These are phyloP conservation scores for Anableps anableps DNA, from an alignment of 2,797 vertebrate species.

Conservation along the genomic window DNA sequence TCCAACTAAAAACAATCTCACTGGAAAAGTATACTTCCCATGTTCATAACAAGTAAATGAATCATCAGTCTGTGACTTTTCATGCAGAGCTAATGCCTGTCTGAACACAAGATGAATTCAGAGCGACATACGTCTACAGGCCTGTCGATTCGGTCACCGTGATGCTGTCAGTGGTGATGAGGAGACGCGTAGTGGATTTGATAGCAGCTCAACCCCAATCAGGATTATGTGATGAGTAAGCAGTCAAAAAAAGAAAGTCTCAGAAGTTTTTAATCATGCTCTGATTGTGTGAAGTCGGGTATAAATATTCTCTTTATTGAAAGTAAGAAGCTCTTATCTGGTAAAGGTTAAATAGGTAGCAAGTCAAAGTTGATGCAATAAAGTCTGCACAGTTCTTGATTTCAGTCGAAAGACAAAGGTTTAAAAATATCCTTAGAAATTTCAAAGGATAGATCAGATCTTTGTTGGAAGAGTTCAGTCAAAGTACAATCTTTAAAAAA, in stretches of 20 bases:
- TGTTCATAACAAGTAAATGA: background rate
- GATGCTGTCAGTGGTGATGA: slow-evolving; percentile 35
- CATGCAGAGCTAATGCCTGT: slow-evolving; percentile 20
- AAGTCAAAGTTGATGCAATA: slow-evolving; percentile 20
- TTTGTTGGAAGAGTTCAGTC: slow-evolving; percentile 52
- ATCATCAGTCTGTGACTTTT: slow-evolving; percentile 7
- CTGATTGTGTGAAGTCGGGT: slow-evolving; percentile 23
- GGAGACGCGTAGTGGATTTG: slow-evolving; percentile 31
- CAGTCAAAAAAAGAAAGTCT: slow-evolving; percentile 33
- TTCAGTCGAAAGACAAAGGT: slow-evolving; percentile 15
- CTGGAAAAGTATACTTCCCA: background rate
- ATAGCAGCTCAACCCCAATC: slow-evolving; percentile 33
- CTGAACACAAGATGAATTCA: slow-evolving; percentile 29
- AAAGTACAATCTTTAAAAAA: slow-evolving; percentile 60
- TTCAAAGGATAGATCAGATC: slow-evolving; percentile 33
- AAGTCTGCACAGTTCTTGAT: slow-evolving; percentile 4
- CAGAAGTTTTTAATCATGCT: slow-evolving; percentile 15
- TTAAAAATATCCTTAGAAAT: slow-evolving; percentile 20
- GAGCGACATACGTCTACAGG: slow-evolving; percentile 35
- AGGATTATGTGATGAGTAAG: slow-evolving; percentile 28
- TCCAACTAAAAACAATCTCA: background rate
- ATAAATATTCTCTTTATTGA: slow-evolving; percentile 33
- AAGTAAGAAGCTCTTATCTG: slow-evolving; percentile 2
- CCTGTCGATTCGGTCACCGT: slow-evolving; percentile 35
- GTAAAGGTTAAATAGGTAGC: slow-evolving; percentile 29